Evolutionary conservation across 1,140 invertebrate species (phyloP).

Genomic region (Bombus haemorrhoidalis): DNA sequence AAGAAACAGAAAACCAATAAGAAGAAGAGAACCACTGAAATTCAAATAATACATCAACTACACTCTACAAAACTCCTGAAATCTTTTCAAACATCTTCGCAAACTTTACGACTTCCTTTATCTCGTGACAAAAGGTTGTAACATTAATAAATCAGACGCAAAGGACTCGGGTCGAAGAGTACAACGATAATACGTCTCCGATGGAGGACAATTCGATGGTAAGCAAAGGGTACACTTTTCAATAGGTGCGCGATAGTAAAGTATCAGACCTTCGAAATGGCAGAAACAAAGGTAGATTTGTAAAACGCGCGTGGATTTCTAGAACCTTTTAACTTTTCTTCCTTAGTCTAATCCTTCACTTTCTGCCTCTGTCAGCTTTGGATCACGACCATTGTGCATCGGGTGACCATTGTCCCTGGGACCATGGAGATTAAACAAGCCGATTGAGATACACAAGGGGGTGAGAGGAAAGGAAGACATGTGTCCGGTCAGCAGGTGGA

Average conservation of each 20-base stretch:
- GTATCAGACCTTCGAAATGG: background rate
- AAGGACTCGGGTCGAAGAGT: background rate
- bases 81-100: background rate
- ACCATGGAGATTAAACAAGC: background rate
- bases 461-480: background rate
- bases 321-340: background rate
- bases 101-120: background rate
- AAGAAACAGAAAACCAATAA: fast-evolving
- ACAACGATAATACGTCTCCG: fast-evolving
- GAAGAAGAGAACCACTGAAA: no score
- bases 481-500: background rate
- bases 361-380: background rate
- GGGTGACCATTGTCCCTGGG: background rate
- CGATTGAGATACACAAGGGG: background rate
- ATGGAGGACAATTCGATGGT: background rate
- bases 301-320: background rate
- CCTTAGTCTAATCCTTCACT: background rate
- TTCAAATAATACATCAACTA: no score
- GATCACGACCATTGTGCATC: slow-evolving; percentile 24
- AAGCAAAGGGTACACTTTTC: background rate
- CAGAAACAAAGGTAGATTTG: background rate
- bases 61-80: background rate
- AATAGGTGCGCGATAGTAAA: background rate
- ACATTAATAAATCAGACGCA: background rate
- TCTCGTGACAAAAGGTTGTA: background rate